These are phyloP conservation scores for Iphiclides podalirius DNA, from an alignment of 2,888 invertebrate species.

Conservation along the genomic window DNA sequence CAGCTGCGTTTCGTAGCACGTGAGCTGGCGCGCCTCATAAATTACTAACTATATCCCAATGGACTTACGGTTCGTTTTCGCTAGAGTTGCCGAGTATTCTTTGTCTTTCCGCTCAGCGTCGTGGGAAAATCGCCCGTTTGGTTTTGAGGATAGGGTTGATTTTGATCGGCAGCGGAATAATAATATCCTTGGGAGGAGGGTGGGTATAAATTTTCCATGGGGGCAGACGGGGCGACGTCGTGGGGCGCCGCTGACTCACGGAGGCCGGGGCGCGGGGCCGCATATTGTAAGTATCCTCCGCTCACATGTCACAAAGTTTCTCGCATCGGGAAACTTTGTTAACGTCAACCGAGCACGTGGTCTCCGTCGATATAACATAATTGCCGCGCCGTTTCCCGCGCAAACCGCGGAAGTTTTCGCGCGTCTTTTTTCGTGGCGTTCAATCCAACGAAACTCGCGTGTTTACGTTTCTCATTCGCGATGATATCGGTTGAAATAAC, in stretches of 20 bases:
- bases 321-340: constrained; percentile 79
- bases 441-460: too few relatives aligned
- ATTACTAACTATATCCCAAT: constrained; percentile 75
- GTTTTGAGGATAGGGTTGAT: constrained; percentile 44
- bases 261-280: constrained; percentile 45
- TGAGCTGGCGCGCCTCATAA: constrained; percentile 67
- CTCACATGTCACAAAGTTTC: constrained; percentile 80
- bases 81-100: constrained; percentile 69
- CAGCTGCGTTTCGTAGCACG: constrained; percentile 66
- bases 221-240: constrained; percentile 79
- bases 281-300: constrained; percentile 75
- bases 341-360: constrained; percentile 79
- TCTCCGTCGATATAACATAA: constrained; percentile 68
- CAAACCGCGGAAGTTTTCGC: constrained; percentile 23
- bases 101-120: constrained; percentile 56
- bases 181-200: constrained; percentile 74
- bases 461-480: too few relatives aligned
- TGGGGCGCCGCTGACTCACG: constrained; percentile 79
- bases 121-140: constrained; percentile 50
- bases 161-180: constrained; percentile 40
- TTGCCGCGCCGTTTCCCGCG: constrained; percentile 55
- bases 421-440: constrained; percentile 19
- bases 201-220: constrained; percentile 80
- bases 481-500: too few relatives aligned
- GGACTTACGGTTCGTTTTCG: constrained; percentile 76